phyloP scores from a whole-genome alignment of 2,797 vertebrate species.

The Uromys caudimaculatus region DNA sequence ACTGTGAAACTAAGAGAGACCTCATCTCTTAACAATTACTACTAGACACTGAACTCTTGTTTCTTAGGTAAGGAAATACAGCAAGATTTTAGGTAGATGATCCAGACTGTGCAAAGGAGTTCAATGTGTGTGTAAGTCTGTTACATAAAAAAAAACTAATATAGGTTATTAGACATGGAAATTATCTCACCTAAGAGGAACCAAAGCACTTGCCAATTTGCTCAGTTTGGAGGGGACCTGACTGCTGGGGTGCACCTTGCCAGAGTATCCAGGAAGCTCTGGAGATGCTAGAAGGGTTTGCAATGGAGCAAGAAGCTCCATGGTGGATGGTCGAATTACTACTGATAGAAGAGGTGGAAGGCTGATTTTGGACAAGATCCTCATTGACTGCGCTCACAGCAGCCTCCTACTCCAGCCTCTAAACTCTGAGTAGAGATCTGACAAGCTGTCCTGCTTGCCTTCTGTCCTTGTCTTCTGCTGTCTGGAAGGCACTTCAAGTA shows the following conservation, averaged over 20 bases:
- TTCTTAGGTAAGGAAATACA: constrained; percentile 12
- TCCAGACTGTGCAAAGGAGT: neutral
- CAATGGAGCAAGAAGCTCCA: neutral
- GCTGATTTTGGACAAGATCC: neutral
- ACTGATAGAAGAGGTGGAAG: neutral
- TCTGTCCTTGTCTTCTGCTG: neutral
- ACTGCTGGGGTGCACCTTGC: neutral
- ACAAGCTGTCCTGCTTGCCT: neutral
- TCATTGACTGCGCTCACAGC: neutral
- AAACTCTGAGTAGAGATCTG: neutral
- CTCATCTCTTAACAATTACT: too few species aligned
- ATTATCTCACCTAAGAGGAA: neutral
- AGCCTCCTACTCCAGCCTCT: neutral
- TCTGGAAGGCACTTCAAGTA: neutral
- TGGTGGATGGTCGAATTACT: neutral
- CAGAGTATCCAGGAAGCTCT: neutral
- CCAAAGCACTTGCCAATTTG: neutral
- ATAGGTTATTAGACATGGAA: neutral
- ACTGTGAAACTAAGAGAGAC: neutral
- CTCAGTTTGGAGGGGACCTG: neutral
- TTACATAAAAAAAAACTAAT: neutral
- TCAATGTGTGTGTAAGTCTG: neutral
- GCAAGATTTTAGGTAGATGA: neutral
- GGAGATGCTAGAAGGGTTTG: neutral
- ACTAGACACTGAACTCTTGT: neutral